Evolutionary conservation across 2,113 vertebrate species (phyloP).

Genomic region (Ascaphus truei): DNA sequence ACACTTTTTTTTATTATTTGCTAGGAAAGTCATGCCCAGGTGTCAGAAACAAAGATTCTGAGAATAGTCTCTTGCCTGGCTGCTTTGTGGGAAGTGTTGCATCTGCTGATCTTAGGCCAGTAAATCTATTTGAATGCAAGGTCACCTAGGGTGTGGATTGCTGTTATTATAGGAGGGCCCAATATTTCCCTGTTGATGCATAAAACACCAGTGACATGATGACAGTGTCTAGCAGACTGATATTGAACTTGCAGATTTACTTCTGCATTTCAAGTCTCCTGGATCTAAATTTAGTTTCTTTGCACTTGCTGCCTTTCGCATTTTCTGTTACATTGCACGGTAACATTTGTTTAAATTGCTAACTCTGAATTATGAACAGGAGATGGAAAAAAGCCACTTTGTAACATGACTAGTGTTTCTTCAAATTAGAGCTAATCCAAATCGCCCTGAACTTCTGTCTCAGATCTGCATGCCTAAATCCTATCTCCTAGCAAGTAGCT

Average conservation of each 20-base stretch:
- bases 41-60: conserved; percentile 24
- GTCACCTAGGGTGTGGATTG: conserved; percentile 34
- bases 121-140: conserved; percentile 35
- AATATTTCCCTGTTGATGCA: conserved; percentile 19
- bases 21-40: background rate
- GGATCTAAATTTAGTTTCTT: conserved; percentile 29
- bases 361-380: conserved; percentile 23
- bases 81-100: conserved; percentile 17
- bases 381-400: conserved; percentile 5
- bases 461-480: no score
- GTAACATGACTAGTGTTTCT: background rate
- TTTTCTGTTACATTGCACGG: conserved; percentile 17
- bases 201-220: conserved; percentile 33
- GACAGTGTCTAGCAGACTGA: conserved; percentile 16
- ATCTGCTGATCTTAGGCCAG: conserved; percentile 8
- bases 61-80: conserved; percentile 23
- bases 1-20: conserved; percentile 24
- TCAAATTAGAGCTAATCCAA: no score
- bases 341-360: conserved; percentile 37
- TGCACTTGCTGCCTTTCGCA: conserved; percentile 2
- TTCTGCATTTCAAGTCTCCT: conserved; percentile 22
- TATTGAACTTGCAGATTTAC: conserved; percentile 22
- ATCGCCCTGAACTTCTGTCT: no score
- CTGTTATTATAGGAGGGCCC: conserved; percentile 32
- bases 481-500: no score